Evolutionary conservation across 2,888 invertebrate species (phyloP), one percentile per base, ranked within the genome.

Genomic region (Hofmannophila pseudospretella): DNA sequence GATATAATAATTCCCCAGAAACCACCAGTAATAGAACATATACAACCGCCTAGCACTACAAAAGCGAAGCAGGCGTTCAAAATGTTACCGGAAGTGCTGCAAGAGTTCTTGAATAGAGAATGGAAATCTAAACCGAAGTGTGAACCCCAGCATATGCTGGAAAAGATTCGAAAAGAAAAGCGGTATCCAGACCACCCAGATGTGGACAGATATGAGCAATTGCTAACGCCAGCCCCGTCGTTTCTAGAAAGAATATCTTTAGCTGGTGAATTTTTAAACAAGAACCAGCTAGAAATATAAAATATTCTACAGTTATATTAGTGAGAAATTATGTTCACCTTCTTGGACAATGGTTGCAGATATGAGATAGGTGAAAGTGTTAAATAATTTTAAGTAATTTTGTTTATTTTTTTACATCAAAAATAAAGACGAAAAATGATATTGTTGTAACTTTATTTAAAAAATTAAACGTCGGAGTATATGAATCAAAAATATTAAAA

Each of bases 211-310:
- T 94, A 91, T 69, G 90, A 93, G 42, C 63, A 93, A 8, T 79
- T 97, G 38, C 89, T 92, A 31, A 96, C 97, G 54, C 91, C 92
- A 34, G 93, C 94, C 1, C 95, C 94, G 38, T 92, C 94, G 9
- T 96, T 94, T 71, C 73, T 94, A 42, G 93, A 93, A 69, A 89
- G 93, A 58, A 88, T 95, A 67, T 93, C 94, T 9, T 85, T 95
- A 46, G 90, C 93, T 42, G 95, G 96, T 0, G 95, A 96, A 87
- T 93, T 95, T 81, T 53, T 86, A 34, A 80, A 64, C 33, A 85
- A 80, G 51, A 79, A 85, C 19, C 82, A 80, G 36, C 52, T 82
- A 37, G 68, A 80, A 47, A 44, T 78, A 41, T 82, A 62, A 58
- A n/a, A 16, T 5, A 16, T 16, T 16, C 5, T 16, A n/a, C n/a